Evolutionary conservation across 1,140 invertebrate genomes (phyloP).

Genomic region (Branchinecta lindahli): DNA sequence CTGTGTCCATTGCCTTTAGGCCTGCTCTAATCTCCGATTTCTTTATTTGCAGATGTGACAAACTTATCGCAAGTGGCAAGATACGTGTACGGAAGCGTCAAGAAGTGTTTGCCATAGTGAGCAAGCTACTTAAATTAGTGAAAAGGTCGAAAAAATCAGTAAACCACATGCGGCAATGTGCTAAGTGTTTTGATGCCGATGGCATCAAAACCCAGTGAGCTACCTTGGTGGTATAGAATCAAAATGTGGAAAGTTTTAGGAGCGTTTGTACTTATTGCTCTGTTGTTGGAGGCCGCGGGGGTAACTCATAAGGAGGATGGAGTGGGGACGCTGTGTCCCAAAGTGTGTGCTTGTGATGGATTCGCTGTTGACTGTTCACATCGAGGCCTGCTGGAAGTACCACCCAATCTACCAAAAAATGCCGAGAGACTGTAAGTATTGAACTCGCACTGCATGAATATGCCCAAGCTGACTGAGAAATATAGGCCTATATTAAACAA

Average conservation of each 20-base stretch:
- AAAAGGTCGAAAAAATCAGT: too few relatives aligned
- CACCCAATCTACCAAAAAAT: slow-evolving; percentile 51
- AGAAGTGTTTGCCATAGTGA: too few relatives aligned
- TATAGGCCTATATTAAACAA: too few relatives aligned
- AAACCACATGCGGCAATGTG: background rate
- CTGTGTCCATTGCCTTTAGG: too few relatives aligned
- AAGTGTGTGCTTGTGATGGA: slow-evolving; percentile 57
- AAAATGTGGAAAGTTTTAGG: background rate
- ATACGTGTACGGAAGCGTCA: too few relatives aligned
- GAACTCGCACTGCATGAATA: too few relatives aligned
- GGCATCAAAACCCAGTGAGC: background rate
- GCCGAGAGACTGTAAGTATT: slow-evolving; percentile 67
- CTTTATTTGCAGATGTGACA: too few relatives aligned
- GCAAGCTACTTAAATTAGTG: too few relatives aligned
- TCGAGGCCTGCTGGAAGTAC: slow-evolving; percentile 56
- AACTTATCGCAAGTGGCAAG: too few relatives aligned
- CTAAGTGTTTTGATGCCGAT: background rate
- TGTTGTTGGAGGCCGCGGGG: background rate
- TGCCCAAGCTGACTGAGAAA: too few relatives aligned
- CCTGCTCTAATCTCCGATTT: too few relatives aligned
- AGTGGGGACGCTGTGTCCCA: slow-evolving; percentile 43
- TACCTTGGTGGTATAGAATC: background rate
- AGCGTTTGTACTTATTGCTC: slow-evolving; percentile 1
- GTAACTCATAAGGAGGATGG: slow-evolving; percentile 6
- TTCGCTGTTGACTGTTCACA: slow-evolving; percentile 63